Percentiles rank a stretch among this genome's conserved stretches.
Evolutionary conservation across 2,888 invertebrate genomes (phyloP).

Genomic region (Meandrusa payeni): DNA sequence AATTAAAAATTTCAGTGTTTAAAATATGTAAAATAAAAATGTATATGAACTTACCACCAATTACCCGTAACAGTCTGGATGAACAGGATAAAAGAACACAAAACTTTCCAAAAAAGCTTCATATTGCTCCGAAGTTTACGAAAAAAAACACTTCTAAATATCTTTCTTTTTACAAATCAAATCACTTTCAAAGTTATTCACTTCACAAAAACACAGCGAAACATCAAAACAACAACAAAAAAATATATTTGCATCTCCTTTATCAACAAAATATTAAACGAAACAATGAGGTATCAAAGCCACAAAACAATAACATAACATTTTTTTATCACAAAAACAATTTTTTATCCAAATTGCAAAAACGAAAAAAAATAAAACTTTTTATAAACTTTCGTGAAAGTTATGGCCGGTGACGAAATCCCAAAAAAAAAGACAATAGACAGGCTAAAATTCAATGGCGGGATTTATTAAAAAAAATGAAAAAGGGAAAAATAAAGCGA

Average conservation of each 20-base stretch:
- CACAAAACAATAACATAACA: slow-evolving; percentile 55
- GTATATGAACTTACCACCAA: slow-evolving; percentile 65
- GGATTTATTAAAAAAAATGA: slow-evolving; percentile 27
- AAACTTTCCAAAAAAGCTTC: slow-evolving; percentile 69
- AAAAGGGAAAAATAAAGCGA: slow-evolving; percentile 20
- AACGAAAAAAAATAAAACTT: slow-evolving; percentile 40
- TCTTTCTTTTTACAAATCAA: slow-evolving; percentile 27
- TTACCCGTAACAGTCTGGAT: slow-evolving; percentile 62
- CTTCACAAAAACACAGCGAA: slow-evolving; percentile 44
- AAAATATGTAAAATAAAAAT: background rate
- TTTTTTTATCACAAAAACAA: slow-evolving; percentile 53
- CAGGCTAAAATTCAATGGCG: slow-evolving; percentile 33
- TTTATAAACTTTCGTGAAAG: slow-evolving; percentile 51
- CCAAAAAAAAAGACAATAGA: slow-evolving; percentile 43
- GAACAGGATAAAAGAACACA: slow-evolving; percentile 56
- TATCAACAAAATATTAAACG: slow-evolving; percentile 41
- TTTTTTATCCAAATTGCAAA: slow-evolving; percentile 37
- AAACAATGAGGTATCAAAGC: slow-evolving; percentile 53
- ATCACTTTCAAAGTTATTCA: slow-evolving; percentile 41
- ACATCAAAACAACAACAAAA: slow-evolving; percentile 49
- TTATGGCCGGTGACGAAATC: slow-evolving; percentile 38
- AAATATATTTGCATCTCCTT: slow-evolving; percentile 38
- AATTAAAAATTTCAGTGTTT: too few species aligned
- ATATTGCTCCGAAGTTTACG: slow-evolving; percentile 51
- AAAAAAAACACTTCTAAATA: slow-evolving; percentile 36